phyloP scores from a whole-genome alignment of 2,113 vertebrate genomes.

The Salvelinus sp. region DNA sequence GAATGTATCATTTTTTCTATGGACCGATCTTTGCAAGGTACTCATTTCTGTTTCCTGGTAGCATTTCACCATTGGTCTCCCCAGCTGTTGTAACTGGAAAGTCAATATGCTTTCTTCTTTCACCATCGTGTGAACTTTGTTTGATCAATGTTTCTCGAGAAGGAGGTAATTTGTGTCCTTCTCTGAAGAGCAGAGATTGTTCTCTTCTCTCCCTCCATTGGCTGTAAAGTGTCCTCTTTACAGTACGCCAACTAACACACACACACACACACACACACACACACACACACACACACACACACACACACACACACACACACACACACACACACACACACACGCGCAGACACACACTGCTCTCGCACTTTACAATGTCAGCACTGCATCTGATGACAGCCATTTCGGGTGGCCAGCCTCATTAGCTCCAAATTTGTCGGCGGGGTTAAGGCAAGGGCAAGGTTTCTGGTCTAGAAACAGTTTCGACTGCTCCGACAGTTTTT shows the following conservation, averaged over 20 bases:
- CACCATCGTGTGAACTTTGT: slow-evolving; percentile 40
- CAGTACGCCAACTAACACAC: slow-evolving; percentile 3
- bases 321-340: slow-evolving; percentile 15
- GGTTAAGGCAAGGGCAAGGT: slow-evolving; percentile 31
- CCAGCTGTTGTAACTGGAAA: slow-evolving; percentile 43
- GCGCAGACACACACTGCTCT: slow-evolving; percentile 6
- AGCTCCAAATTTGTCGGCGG: slow-evolving; percentile 52
- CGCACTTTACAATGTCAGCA: slow-evolving; percentile 23
- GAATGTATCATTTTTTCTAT: too few species aligned
- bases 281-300: slow-evolving; percentile 15
- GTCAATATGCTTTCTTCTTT: slow-evolving; percentile 40
- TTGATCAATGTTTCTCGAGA: slow-evolving; percentile 48
- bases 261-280: neutral
- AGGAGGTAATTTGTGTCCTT: slow-evolving; percentile 31
- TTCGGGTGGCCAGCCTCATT: slow-evolving; percentile 46
- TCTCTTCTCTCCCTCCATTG: slow-evolving; percentile 8
- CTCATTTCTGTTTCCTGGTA: slow-evolving; percentile 18
- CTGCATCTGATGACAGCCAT: slow-evolving; percentile 21
- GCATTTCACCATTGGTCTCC: slow-evolving; percentile 33
- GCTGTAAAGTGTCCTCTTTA: slow-evolving; percentile 24
- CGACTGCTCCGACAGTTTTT: too few species aligned
- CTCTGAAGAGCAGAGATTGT: slow-evolving; percentile 23
- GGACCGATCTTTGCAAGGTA: neutral
- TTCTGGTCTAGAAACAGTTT: too few species aligned
- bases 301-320: slow-evolving; percentile 7